These are phyloP conservation scores for Eidolon dupreanum DNA, from an alignment of 2,797 vertebrate species.

Conservation along the genomic window DNA sequence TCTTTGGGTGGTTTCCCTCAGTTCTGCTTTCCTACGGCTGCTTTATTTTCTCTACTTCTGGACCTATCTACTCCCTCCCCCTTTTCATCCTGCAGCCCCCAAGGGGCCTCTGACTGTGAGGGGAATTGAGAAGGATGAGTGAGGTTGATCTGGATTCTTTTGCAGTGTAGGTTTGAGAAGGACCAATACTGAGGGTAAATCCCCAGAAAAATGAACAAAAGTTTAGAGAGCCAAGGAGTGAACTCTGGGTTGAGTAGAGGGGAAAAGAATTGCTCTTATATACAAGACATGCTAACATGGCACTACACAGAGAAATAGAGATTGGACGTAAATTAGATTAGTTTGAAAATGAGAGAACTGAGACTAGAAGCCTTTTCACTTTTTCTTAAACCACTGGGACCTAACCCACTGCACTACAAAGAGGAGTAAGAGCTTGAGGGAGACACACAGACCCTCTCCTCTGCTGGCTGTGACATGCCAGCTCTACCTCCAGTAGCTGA, in stretches of 20 bases:
- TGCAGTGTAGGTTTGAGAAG: not conserved
- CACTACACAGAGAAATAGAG: not conserved
- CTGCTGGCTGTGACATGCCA: not conserved
- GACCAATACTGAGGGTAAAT: slow-evolving; percentile 40
- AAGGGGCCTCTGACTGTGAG: not conserved
- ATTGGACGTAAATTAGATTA: not conserved
- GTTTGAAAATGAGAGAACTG: slow-evolving; percentile 35
- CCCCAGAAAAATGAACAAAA: slow-evolving; percentile 40
- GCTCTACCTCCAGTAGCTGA: not conserved
- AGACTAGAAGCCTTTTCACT: not conserved
- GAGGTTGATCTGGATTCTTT: slow-evolving; percentile 42
- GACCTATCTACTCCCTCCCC: not conserved
- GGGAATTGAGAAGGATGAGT: not conserved
- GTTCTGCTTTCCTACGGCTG: not conserved
- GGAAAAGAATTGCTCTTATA: not conserved
- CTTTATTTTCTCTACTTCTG: not conserved
- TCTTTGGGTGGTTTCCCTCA: not conserved
- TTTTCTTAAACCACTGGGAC: not conserved
- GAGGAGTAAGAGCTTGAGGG: not conserved
- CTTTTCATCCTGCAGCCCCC: not conserved
- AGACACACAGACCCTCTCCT: not conserved
- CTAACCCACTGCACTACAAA: not conserved
- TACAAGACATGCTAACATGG: not conserved
- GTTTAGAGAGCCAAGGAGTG: not conserved
- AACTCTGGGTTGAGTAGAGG: not conserved